Evolutionary conservation across 92 coral and sea anemone genomes (phyloP), one percentile per base, ranked within the genome.

Genomic region (Pocillopora meandrina): DNA sequence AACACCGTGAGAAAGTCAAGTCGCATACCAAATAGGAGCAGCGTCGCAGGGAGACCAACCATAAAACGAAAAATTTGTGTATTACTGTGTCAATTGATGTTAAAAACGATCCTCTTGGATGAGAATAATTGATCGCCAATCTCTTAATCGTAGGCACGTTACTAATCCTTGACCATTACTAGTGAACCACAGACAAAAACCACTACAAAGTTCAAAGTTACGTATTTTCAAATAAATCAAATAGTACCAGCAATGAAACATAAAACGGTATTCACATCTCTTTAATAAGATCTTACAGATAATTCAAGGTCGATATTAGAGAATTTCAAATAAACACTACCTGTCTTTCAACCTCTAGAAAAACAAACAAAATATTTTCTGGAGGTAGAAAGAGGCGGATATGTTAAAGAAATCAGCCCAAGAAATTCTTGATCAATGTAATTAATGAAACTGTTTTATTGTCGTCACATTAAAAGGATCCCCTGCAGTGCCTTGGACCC

Each of bases 231-330:
- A 59, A 71, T 66, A 79, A 79, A 66, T 34, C 61, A 65, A 36
- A 59, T 56, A 15, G 21, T 13, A 77, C 69, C 70, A 70, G 0
- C 47, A 65, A 70, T 42, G 8, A 70, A 36, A 70, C 74, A 70
- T 59, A 71, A 35, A 42, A 60, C 58, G 52, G 77, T 81, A 81
- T 81, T 81, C 85, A 81, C 85, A 81, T 81, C 70, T 81, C 42
- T 81, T 81, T 70, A 81, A 71, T 81, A 70, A 59, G 56, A 59
- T 33, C 69, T 66, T 81, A 71, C 77, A 81, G 77, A 70, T 36
- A 20, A 20, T 60, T 81, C 13, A 47, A 35, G 61, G 62, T 36
- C 52, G 77, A 70, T 59, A 71, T 59, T 7, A 58, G 61, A 71
- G 72, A 31, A n/a, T 59, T 65, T 42, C 19, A 71, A 5, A 47